Percentiles rank a stretch among this genome's conserved stretches.
Conservation (phyloP, 1,140 invertebrate species). For the Trichonephila clavipes region DNA sequence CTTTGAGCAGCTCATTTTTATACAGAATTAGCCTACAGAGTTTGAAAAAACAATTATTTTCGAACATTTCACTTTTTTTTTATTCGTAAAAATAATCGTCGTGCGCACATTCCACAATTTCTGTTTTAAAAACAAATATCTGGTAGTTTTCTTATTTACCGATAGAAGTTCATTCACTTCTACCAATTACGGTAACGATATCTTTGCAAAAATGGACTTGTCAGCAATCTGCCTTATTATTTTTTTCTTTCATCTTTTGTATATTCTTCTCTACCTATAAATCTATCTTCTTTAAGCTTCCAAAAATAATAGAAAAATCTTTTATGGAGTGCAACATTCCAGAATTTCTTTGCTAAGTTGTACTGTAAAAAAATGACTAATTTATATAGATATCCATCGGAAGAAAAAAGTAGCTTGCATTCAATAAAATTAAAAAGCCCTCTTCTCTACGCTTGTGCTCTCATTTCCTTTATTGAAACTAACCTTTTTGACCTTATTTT, state of each 20-base stretch:
- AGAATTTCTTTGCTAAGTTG: background rate
- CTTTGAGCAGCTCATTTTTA: too few species aligned
- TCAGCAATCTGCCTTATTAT: background rate
- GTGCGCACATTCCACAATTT: too few species aligned
- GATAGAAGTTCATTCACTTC: too few species aligned
- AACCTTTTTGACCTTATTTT: background rate
- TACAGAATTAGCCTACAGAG: too few species aligned
- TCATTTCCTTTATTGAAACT: background rate
- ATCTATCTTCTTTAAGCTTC: background rate
- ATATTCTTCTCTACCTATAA: background rate
- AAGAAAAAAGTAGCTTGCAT: background rate
- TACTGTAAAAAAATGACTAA: background rate
- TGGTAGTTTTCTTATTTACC: too few species aligned
- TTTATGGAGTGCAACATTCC: background rate
- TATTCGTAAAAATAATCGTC: too few species aligned
- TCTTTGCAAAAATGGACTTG: background rate
- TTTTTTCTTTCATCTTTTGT: background rate
- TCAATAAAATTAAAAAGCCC: background rate
- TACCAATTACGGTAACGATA: too few species aligned
- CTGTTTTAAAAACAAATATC: too few species aligned
- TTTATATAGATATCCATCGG: background rate
- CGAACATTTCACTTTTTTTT: too few species aligned
- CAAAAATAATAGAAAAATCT: background rate
- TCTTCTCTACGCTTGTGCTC: background rate
- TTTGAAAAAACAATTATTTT: too few species aligned